phyloP scores from a whole-genome alignment of 2,113 vertebrate genomes.

The Sapajus apella region DNA sequence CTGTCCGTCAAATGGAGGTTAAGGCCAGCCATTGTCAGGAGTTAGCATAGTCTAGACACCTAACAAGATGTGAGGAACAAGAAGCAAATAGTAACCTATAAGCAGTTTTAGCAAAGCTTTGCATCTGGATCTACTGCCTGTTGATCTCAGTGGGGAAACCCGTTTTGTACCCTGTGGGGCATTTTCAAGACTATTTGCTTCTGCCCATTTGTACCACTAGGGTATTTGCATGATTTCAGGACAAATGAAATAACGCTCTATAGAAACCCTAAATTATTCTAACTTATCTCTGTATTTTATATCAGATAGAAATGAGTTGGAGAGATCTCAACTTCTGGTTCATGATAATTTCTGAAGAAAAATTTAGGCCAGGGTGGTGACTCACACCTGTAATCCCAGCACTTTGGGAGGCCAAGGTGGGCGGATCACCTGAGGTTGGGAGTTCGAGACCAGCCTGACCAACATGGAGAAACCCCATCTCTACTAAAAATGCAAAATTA shows the following conservation, averaged over 20 bases:
- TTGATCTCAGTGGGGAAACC: not conserved
- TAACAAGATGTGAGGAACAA: not conserved
- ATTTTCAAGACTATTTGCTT: not conserved
- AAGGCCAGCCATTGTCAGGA: not conserved
- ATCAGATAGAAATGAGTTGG: not conserved
- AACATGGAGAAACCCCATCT: no score
- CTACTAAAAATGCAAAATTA: no score
- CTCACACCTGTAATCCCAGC: no score
- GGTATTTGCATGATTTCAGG: not conserved
- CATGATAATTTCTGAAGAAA: slow-evolving; percentile 1
- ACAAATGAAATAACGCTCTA: not conserved
- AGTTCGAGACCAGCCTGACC: no score
- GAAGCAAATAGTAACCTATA: not conserved
- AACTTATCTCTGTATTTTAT: not conserved
- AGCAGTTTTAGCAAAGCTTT: not conserved
- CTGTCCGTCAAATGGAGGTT: not conserved
- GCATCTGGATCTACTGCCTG: not conserved
- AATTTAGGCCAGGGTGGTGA: no score
- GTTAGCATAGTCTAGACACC: not conserved
- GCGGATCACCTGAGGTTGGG: no score
- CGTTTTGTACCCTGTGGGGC: not conserved
- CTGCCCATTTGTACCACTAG: not conserved
- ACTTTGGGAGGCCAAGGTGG: no score
- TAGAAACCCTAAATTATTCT: not conserved
- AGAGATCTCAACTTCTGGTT: not conserved